Conservation (phyloP, 2,113 vertebrate species). For the Protobothrops mucrosquamatus region DNA sequence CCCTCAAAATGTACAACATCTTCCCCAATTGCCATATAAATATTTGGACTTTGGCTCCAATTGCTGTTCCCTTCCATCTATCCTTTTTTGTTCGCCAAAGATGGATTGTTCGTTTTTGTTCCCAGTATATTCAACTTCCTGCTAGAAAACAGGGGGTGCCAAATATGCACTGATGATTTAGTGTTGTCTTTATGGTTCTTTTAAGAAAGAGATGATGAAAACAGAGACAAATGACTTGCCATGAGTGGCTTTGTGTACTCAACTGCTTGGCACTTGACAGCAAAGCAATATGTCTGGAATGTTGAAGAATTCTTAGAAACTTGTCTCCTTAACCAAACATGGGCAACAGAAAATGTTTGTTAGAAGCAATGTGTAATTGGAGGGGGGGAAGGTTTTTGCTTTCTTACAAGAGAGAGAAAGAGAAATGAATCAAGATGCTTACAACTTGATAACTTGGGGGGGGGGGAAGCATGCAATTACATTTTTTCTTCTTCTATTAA, state of each 20-base stretch:
- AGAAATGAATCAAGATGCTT: conserved; percentile 28
- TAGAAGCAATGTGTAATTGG: conserved; percentile 49
- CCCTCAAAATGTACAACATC: background rate
- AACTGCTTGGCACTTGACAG: conserved; percentile 37
- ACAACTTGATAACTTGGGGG: conserved; percentile 7
- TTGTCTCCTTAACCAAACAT: conserved; percentile 59
- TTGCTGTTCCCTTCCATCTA: background rate
- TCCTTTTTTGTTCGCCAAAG: background rate
- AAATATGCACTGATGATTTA: conserved; percentile 27
- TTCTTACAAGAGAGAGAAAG: conserved; percentile 12
- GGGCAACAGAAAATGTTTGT: conserved; percentile 47
- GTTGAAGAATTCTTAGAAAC: conserved; percentile 59
- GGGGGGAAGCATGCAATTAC: background rate
- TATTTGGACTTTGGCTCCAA: conserved; percentile 7
- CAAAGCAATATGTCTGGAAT: conserved; percentile 52
- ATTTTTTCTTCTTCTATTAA: background rate
- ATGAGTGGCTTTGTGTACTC: conserved; percentile 21
- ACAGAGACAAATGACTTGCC: conserved; percentile 33
- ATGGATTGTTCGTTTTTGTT: conserved; percentile 2
- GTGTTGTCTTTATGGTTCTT: conserved; percentile 36
- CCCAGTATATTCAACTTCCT: background rate
- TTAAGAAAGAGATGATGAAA: conserved; percentile 48
- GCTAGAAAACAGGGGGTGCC: conserved; percentile 11
- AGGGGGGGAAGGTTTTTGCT: conserved; percentile 1
- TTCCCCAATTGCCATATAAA: conserved; percentile 4